Percentiles rank a stretch among this genome's conserved stretches.
Evolutionary conservation across 2,113 vertebrate species (phyloP).

Genomic region (Myanophis thanlyinensis): DNA sequence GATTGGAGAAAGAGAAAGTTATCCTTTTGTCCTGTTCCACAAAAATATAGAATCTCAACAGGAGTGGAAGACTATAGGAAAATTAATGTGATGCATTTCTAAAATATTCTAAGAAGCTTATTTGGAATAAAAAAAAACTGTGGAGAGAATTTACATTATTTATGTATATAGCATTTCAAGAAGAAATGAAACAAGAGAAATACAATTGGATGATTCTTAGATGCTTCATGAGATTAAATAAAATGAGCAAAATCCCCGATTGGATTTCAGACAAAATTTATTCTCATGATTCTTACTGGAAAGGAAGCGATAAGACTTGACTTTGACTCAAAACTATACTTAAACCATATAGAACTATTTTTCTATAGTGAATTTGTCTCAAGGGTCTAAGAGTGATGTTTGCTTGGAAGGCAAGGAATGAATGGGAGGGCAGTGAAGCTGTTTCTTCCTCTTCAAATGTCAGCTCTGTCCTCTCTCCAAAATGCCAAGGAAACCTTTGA

Average conservation of each 20-base stretch:
- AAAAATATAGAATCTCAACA: not conserved
- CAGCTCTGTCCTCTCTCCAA: not conserved
- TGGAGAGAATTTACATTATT: not conserved
- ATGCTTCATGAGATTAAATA: not conserved
- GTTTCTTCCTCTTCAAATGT: not conserved
- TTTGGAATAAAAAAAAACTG: not conserved
- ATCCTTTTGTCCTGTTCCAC: not conserved
- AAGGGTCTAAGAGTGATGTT: not conserved
- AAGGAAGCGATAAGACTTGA: not conserved
- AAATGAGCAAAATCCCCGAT: not conserved
- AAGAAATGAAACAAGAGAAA: not conserved
- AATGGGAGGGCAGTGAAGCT: not conserved
- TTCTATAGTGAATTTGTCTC: not conserved
- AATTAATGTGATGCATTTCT: not conserved
- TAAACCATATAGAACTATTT: not conserved
- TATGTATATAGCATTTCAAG: not conserved
- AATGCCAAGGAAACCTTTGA: slow-evolving; percentile 36
- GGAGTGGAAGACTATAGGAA: not conserved
- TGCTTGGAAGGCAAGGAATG: not conserved
- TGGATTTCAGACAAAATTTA: not conserved
- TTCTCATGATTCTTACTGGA: not conserved
- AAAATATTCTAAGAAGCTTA: not conserved
- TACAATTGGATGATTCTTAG: not conserved
- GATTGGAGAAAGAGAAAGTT: not conserved
- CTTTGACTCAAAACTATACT: not conserved